phyloP scores from a whole-genome alignment of 2,797 vertebrate genomes.

The Avahi laniger region DNA sequence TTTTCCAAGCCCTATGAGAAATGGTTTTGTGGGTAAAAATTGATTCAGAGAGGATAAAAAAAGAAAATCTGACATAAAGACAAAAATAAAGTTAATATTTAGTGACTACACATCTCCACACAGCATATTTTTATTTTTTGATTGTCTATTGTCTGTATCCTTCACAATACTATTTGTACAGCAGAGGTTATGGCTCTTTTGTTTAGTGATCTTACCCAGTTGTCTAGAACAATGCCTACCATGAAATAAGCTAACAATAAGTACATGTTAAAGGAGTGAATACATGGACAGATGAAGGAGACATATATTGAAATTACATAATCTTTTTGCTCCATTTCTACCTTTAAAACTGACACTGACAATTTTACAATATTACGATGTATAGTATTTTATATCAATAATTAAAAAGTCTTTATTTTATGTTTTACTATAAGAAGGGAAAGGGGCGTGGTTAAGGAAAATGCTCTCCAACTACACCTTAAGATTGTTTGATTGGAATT shows the following conservation, averaged over 20 bases:
- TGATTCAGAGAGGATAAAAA: background rate
- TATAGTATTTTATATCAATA: background rate
- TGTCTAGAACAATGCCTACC: background rate
- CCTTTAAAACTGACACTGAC: background rate
- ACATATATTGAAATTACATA: background rate
- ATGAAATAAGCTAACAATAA: background rate
- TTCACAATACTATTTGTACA: background rate
- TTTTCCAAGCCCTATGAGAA: background rate
- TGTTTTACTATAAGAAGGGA: background rate
- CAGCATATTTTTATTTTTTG: background rate
- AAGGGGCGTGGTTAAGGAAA: background rate
- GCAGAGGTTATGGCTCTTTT: background rate
- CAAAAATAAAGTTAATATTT: background rate
- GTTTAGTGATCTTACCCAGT: background rate
- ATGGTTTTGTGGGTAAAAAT: background rate
- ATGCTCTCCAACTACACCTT: background rate
- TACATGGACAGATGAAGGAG: background rate
- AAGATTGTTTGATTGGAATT: background rate
- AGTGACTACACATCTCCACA: background rate
- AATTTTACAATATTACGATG: background rate
- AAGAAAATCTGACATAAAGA: background rate
- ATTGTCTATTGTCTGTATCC: background rate
- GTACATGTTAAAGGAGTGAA: background rate
- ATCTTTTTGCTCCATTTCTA: background rate
- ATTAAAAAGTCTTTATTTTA: background rate